A percentile compares a stretch with the other conserved stretches of the same genome.
These are phyloP conservation scores for Manis javanica DNA, from an alignment of 2,797 vertebrate species.

Conservation along the genomic window DNA sequence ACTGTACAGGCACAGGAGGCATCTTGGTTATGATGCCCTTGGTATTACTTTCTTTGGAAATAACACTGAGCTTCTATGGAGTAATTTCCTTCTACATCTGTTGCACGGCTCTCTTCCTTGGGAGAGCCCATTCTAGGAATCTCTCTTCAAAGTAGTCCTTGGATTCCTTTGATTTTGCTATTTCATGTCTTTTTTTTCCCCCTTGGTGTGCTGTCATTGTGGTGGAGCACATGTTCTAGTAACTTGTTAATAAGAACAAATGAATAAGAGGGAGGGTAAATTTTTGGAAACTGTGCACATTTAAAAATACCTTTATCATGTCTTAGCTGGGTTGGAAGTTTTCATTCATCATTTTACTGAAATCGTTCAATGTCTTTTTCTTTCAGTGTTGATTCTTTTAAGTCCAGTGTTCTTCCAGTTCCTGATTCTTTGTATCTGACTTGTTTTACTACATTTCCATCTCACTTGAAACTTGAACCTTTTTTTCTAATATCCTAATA, in stretches of 20 bases:
- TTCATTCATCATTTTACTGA: neutral
- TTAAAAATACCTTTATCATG: neutral
- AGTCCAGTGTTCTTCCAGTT: neutral
- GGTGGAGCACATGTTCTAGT: neutral
- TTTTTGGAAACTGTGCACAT: neutral
- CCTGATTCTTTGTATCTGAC: neutral
- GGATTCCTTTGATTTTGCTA: neutral
- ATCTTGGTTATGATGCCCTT: neutral
- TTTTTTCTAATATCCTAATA: neutral
- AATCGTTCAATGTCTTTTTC: neutral
- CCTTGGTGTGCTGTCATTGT: neutral
- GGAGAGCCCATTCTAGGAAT: neutral
- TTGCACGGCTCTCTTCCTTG: neutral
- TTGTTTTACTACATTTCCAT: neutral
- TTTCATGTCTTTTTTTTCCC: neutral
- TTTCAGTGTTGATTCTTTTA: constrained; percentile 18
- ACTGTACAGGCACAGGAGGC: neutral
- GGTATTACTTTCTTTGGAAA: neutral
- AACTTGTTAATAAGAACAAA: constrained; percentile 3
- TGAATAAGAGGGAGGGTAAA: neutral
- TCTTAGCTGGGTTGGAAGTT: neutral
- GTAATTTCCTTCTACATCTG: neutral
- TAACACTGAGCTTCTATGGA: neutral
- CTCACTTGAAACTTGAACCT: neutral
- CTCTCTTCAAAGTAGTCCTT: neutral